Evolutionary conservation across 2,888 invertebrate species (phyloP), one percentile per base, ranked within the genome.

Genomic region (Fissipunctia ypsillon): DNA sequence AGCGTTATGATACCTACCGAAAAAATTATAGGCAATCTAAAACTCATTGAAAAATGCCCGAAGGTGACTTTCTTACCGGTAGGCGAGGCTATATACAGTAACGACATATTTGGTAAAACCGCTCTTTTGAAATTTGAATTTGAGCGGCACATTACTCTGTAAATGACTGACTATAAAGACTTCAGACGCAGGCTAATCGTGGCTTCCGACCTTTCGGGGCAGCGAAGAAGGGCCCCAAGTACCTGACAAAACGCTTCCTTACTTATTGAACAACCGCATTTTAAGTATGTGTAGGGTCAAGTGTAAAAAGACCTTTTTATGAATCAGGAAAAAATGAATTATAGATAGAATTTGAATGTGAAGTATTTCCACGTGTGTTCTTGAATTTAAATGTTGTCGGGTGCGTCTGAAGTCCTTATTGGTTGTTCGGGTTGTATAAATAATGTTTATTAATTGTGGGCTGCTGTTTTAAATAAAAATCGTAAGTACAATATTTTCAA

Each of bases 131-230:
- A 94, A 94, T 94, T 95, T 93, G 94, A 94, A 95, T 95, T 94
- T 94, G 89, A 92, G 92, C 92, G 92, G 93, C 91, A 92, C 93
- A 94, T 95, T 95, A 95, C 92, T 92, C 91, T 90, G 92, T 91
- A 92, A 95, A 95, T 94, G 94, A 92, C 93, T 93, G 92, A 92
- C 94, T 90, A 94, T 95, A 95, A 95, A 95, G 95, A 95, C 94
- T 93, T 95, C 95, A 95, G 95, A 94, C 94, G 95, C 93, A 92
- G 92, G 92, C 95, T 95, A 95, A 95, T 95, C 95, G 94, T 90
- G 93, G 93, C 94, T 95, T 95, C 94, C 95, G 95, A 95, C 95
- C 95, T 95, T 95, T 90, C 93, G 86, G 91, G 89, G 86, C 88
- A 89, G 89, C 91, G 89, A 93, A 92, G 92, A 92, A 93, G 91